Conservation (phyloP, 2,888 invertebrate species). For the Smittia aterrima region DNA sequence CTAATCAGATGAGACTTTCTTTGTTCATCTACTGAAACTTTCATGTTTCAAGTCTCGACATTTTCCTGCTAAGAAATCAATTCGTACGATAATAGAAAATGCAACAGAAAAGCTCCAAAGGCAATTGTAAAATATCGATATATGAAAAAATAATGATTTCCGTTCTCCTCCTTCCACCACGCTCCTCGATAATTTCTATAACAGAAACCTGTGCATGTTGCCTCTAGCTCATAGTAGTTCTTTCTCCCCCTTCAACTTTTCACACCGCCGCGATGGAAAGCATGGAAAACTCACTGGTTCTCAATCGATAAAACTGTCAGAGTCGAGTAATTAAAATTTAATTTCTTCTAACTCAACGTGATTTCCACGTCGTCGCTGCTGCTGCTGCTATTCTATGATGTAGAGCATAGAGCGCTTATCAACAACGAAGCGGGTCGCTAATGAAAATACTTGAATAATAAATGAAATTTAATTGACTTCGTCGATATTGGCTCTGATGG, state of each 20-base stretch:
- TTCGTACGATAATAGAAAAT: too few relatives aligned
- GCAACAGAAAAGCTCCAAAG: too few relatives aligned
- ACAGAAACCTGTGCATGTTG: too few relatives aligned
- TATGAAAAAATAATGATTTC: conserved; percentile 38
- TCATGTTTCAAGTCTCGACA: too few relatives aligned
- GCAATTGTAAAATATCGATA: neutral
- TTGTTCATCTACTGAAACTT: too few relatives aligned
- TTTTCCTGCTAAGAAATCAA: too few relatives aligned
- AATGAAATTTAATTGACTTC: conserved; percentile 36
- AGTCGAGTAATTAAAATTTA: neutral
- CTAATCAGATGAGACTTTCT: too few relatives aligned
- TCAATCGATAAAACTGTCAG: neutral
- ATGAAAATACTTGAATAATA: conserved; percentile 32
- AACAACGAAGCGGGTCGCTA: neutral
- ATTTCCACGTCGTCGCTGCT: neutral
- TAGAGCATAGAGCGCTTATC: neutral
- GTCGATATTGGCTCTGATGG: neutral
- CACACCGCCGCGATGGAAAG: neutral
- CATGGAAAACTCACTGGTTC: neutral
- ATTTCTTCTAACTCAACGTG: neutral
- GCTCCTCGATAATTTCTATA: too few relatives aligned
- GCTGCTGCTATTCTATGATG: neutral
- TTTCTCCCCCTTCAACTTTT: too few relatives aligned
- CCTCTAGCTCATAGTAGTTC: too few relatives aligned
- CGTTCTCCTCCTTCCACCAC: neutral